These are phyloP conservation scores for Pammene fasciana DNA, from an alignment of 2,888 invertebrate species.

Conservation along the genomic window DNA sequence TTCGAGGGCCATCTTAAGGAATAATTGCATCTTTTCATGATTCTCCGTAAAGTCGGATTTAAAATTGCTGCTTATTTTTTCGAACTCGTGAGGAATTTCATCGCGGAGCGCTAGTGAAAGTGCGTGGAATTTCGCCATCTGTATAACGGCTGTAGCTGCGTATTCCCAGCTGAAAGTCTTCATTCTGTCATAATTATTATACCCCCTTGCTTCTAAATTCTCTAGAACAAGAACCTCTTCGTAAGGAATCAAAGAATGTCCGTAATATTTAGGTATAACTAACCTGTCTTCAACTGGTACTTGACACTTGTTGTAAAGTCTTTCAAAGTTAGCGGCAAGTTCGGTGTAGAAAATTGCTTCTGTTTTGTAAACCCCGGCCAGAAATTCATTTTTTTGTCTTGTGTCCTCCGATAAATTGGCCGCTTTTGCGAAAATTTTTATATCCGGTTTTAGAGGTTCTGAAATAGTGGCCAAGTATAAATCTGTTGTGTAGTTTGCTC, in stretches of 20 bases:
- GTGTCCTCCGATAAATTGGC: slow-evolving; percentile 15
- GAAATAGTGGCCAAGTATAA: slow-evolving; percentile 25
- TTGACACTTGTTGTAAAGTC: slow-evolving; percentile 40
- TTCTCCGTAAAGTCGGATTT: background rate
- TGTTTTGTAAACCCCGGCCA: slow-evolving; percentile 5
- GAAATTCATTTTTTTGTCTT: slow-evolving; percentile 1
- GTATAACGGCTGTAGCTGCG: slow-evolving; percentile 29
- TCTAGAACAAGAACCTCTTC: slow-evolving; percentile 42
- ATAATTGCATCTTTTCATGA: background rate
- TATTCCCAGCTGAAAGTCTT: slow-evolving; percentile 41
- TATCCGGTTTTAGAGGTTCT: slow-evolving; percentile 9
- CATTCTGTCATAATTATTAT: slow-evolving; percentile 37
- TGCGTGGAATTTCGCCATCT: slow-evolving; percentile 44
- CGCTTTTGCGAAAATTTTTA: slow-evolving; percentile 39
- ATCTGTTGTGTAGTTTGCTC: slow-evolving; percentile 38
- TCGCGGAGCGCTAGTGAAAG: slow-evolving; percentile 33
- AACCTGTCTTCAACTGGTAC: slow-evolving; percentile 41
- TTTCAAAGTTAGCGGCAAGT: slow-evolving; percentile 20
- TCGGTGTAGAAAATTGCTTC: slow-evolving; percentile 32
- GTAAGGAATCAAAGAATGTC: background rate
- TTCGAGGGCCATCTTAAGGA: slow-evolving; percentile 4
- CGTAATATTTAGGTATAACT: slow-evolving; percentile 35
- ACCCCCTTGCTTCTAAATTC: slow-evolving; percentile 39
- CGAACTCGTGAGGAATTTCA: slow-evolving; percentile 35
- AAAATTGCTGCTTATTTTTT: background rate